Conservation (phyloP, 2,888 invertebrate genomes). For the Alentia gelatinosa region DNA sequence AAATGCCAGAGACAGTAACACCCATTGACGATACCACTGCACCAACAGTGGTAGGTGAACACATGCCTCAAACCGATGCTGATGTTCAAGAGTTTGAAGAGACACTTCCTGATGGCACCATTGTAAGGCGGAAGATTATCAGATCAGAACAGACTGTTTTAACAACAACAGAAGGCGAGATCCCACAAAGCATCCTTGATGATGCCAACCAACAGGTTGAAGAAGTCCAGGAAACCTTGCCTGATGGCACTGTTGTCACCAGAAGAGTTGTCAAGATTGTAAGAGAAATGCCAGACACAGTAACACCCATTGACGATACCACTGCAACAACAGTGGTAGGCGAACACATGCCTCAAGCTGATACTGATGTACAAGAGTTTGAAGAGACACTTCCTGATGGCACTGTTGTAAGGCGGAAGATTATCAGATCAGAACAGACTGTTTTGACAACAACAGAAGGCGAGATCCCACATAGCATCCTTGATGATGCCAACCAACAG, state of each 20-base stretch:
- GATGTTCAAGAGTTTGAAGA: constrained; percentile 63
- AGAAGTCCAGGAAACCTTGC: constrained; percentile 63
- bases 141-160: no score
- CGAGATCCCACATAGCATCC: neutral
- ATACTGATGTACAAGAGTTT: no score
- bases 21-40: constrained; percentile 31
- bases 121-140: constrained; percentile 68
- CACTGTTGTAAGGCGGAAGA: constrained; percentile 64
- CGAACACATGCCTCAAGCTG: no score
- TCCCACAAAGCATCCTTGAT: neutral
- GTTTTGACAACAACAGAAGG: constrained; percentile 57
- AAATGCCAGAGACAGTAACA: neutral
- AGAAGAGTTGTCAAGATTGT: neutral
- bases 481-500: neutral
- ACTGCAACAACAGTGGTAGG: no score
- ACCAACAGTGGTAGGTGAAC: neutral
- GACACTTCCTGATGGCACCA: constrained; percentile 65
- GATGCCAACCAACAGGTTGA: constrained; percentile 28
- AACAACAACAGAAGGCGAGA: constrained; percentile 62
- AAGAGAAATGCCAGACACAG: no score
- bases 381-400: constrained; percentile 73
- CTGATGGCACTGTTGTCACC: constrained; percentile 71
- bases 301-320: no score
- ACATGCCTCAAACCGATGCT: neutral
- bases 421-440: neutral